A percentile compares a stretch with the other conserved stretches of the same genome.
phyloP scores from a whole-genome alignment of 2,797 vertebrate species.

The Micropoecilia bifurca region DNA sequence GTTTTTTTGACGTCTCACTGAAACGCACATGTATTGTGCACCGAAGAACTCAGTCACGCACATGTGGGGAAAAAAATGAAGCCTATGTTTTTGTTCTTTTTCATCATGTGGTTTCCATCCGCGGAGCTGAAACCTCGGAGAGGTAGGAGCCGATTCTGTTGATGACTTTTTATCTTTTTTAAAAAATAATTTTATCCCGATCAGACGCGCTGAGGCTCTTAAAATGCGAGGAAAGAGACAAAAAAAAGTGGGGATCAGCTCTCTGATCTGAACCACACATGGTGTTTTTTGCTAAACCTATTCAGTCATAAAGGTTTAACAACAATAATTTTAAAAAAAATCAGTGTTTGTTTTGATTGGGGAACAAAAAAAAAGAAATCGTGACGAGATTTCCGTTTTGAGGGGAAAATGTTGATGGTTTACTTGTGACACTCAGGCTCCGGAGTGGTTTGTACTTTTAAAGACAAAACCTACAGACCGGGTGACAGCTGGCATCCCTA shows the following conservation, averaged over 20 bases:
- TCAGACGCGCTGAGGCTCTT: constrained; percentile 16
- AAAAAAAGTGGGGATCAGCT: neutral
- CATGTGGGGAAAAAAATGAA: constrained; percentile 75
- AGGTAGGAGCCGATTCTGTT: constrained; percentile 70
- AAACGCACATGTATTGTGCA: constrained; percentile 59
- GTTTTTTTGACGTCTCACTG: constrained; percentile 32
- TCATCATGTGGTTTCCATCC: constrained; percentile 66
- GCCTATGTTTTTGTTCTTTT: constrained; percentile 60
- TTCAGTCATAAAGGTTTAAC: neutral
- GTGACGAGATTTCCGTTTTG: neutral
- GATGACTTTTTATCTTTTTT: constrained; percentile 28
- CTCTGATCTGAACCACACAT: neutral
- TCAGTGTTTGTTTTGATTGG: neutral
- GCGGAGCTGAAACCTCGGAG: constrained; percentile 66
- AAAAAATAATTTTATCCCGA: too few species aligned
- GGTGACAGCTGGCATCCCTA: constrained; percentile 97
- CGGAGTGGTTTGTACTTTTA: constrained; percentile 88
- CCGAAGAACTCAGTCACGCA: constrained; percentile 52
- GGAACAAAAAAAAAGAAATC: neutral
- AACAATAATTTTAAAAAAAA: neutral
- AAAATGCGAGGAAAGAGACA: constrained; percentile 11
- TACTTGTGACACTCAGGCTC: constrained; percentile 73
- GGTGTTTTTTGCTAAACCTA: neutral
- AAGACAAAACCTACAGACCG: constrained; percentile 88
- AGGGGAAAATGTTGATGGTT: neutral